phyloP scores from a whole-genome alignment of 1,140 invertebrate genomes.

The Cataglyphis hispanica region DNA sequence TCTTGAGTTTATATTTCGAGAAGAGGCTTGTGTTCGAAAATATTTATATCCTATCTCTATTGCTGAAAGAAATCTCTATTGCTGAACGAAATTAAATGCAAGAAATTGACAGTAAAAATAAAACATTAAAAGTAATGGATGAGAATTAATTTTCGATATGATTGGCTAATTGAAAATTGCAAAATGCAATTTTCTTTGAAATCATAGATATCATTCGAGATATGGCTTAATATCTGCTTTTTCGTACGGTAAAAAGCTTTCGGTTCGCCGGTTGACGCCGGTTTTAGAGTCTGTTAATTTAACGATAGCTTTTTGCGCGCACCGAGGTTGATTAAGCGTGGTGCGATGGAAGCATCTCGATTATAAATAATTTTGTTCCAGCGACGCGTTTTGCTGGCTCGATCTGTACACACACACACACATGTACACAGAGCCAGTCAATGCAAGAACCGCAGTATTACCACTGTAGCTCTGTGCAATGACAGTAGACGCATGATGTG shows the following conservation, averaged over 20 bases:
- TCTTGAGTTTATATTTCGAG: neutral
- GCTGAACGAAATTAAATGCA: neutral
- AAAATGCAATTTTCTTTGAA: neutral
- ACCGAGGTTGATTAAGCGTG: conserved; percentile 35
- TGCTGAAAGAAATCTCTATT: neutral
- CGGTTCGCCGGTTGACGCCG: conserved; percentile 23
- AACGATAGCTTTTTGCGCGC: conserved; percentile 28
- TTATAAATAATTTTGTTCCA: conserved; percentile 41
- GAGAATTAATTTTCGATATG: neutral
- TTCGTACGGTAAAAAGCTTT: conserved; percentile 2
- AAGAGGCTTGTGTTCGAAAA: neutral
- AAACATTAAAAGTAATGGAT: neutral
- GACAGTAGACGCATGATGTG: conserved; percentile 24
- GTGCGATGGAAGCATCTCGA: conserved; percentile 30
- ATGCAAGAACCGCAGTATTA: conserved; percentile 39
- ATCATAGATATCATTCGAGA: neutral
- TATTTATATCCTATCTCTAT: neutral
- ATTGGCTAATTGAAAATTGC: neutral
- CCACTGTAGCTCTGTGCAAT: neutral
- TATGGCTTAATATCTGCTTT: conserved; percentile 7
- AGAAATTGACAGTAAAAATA: neutral
- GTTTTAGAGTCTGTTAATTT: conserved; percentile 44
- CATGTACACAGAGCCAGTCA: neutral
- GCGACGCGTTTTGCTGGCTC: neutral
- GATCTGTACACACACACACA: neutral